Evolutionary conservation across 1,140 invertebrate genomes (phyloP).

Genomic region (Aphaenogaster floridana): DNA sequence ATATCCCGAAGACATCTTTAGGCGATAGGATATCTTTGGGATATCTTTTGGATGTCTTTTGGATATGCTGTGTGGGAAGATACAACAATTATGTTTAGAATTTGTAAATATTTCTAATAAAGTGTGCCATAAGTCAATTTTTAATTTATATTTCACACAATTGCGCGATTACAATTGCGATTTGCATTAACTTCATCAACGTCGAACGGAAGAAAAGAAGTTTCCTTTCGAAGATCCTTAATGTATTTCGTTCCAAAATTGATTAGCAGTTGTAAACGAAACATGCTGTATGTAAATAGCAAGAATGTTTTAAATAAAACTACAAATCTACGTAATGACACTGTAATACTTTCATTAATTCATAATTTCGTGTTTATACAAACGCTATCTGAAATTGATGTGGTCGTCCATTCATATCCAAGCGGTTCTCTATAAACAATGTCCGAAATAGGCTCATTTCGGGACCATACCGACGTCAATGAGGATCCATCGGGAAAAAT

Average conservation of each 20-base stretch:
- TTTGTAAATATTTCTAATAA: conserved; percentile 16
- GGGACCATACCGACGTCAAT: conserved; percentile 65
- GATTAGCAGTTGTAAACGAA: conserved; percentile 70
- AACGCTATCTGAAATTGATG: conserved; percentile 27
- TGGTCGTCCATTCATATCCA: conserved; percentile 67
- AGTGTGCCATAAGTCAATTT: neutral
- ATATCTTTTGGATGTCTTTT: too few relatives aligned
- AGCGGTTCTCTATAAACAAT: conserved; percentile 66
- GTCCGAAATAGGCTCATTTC: conserved; percentile 68
- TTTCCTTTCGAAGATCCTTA: neutral
- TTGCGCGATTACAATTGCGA: neutral
- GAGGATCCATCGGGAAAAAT: conserved; percentile 72
- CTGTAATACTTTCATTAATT: neutral
- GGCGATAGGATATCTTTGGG: too few relatives aligned
- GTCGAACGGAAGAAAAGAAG: neutral
- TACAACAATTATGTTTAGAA: neutral
- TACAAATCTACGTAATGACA: neutral
- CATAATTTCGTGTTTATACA: neutral
- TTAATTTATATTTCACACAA: neutral
- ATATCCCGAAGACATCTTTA: too few relatives aligned
- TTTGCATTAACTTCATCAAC: neutral
- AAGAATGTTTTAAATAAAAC: neutral
- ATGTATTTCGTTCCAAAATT: conserved; percentile 68
- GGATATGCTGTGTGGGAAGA: neutral
- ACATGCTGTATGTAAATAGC: conserved; percentile 52